These are phyloP conservation scores for Drosophila arawakana DNA, from an alignment of 1,140 invertebrate genomes.

Conservation along the genomic window DNA sequence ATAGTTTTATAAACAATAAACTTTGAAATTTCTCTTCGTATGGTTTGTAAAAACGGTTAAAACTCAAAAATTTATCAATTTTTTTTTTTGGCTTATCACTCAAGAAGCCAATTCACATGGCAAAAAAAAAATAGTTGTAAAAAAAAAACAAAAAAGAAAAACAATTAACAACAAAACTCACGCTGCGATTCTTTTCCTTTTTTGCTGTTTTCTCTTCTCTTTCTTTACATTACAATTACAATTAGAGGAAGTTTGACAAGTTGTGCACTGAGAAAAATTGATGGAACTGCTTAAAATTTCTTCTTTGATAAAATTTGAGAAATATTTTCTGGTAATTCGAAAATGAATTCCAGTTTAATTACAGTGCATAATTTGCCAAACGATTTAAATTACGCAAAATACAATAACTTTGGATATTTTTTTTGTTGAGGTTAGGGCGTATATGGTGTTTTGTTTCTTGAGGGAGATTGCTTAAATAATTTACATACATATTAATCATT, in stretches of 20 bases:
- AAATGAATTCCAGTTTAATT: too few relatives aligned
- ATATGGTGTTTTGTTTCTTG: slow-evolving; percentile 14
- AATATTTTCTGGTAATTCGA: too few relatives aligned
- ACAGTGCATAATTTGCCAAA: too few relatives aligned
- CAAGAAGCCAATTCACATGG: slow-evolving; percentile 60
- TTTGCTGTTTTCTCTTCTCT: slow-evolving; percentile 28
- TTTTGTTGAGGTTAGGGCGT: not conserved
- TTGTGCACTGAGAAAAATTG: too few relatives aligned
- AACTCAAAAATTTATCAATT: slow-evolving; percentile 58
- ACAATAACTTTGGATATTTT: slow-evolving; percentile 69
- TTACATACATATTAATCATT: slow-evolving; percentile 80
- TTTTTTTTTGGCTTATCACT: slow-evolving; percentile 74
- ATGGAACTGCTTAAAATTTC: too few relatives aligned
- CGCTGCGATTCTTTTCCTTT: slow-evolving; percentile 47
- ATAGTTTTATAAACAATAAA: slow-evolving; percentile 60
- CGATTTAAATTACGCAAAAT: slow-evolving; percentile 58
- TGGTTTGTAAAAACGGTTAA: slow-evolving; percentile 19
- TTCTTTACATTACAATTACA: not conserved
- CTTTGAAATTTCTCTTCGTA: slow-evolving; percentile 7
- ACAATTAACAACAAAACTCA: slow-evolving; percentile 70
- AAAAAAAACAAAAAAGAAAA: slow-evolving; percentile 25
- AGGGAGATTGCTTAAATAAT: slow-evolving; percentile 71
- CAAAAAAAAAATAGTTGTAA: slow-evolving; percentile 25
- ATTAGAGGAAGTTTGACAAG: not conserved
- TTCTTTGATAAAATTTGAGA: too few relatives aligned